Evolutionary conservation across 2,888 invertebrate genomes (phyloP).

Genomic region (Phortica okadai): DNA sequence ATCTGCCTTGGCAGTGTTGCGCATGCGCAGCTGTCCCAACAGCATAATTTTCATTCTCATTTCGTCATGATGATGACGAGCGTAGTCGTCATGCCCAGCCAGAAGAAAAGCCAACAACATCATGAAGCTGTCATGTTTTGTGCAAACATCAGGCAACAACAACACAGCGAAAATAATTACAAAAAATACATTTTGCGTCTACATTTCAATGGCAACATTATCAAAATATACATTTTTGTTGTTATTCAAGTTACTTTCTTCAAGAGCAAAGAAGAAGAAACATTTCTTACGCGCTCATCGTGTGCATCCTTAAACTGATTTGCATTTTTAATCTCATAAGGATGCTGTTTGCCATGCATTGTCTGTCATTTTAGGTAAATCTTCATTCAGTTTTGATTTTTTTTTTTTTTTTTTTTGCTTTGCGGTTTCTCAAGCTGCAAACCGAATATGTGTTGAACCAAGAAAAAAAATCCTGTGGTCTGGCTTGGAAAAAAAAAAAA

Average conservation of each 20-base stretch:
- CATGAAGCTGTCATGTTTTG: slow-evolving; percentile 66
- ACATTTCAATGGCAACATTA: not conserved
- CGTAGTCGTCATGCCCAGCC: not conserved
- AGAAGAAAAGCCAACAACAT: not conserved
- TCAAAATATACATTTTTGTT: not conserved
- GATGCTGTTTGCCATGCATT: slow-evolving; percentile 58
- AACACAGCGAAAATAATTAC: not conserved
- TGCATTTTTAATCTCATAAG: slow-evolving; percentile 75
- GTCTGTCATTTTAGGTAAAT: slow-evolving; percentile 42
- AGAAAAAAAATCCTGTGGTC: slow-evolving; percentile 34
- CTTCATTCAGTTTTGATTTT: slow-evolving; percentile 45
- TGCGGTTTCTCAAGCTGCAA: slow-evolving; percentile 62
- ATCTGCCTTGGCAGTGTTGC: slow-evolving; percentile 27
- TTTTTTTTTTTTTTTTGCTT: slow-evolving; percentile 38
- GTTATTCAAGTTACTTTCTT: not conserved
- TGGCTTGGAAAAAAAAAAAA: slow-evolving; percentile 38
- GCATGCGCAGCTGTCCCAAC: slow-evolving; percentile 51
- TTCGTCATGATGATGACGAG: not conserved
- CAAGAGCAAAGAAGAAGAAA: slow-evolving; percentile 24
- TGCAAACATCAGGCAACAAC: slow-evolving; percentile 51
- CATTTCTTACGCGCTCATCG: slow-evolving; percentile 43
- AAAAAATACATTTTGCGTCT: slow-evolving; percentile 4
- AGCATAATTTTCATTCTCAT: slow-evolving; percentile 18
- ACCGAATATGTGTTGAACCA: slow-evolving; percentile 20
- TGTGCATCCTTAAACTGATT: slow-evolving; percentile 62